Conservation (phyloP, 2,113 vertebrate species). For the Carollia perspicillata region DNA sequence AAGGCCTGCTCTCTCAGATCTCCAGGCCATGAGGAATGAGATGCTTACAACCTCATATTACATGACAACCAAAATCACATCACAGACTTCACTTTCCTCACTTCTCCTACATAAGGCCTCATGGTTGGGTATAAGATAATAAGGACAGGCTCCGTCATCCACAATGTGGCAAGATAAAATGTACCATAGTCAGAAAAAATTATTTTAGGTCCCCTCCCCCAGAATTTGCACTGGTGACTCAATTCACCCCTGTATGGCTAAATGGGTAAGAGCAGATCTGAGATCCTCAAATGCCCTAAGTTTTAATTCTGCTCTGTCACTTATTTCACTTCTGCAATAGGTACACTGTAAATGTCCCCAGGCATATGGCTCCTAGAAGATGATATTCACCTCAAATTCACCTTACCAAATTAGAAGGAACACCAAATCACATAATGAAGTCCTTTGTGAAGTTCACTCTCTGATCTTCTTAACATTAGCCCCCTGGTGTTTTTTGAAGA, state of each 20-base stretch:
- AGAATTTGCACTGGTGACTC: conserved; percentile 73
- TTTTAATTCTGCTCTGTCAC: conserved; percentile 26
- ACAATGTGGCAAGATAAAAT: conserved; percentile 71
- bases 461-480: background rate
- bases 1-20: conserved; percentile 51
- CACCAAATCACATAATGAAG: background rate
- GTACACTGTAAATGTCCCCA: background rate
- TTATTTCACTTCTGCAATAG: conserved; percentile 51
- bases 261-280: conserved; percentile 45
- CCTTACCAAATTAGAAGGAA: background rate
- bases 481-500: background rate
- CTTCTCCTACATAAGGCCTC: conserved; percentile 75
- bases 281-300: conserved; percentile 70
- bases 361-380: background rate
- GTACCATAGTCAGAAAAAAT: conserved; percentile 69
- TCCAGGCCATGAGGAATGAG: background rate
- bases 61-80: conserved; percentile 77
- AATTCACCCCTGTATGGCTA: conserved; percentile 64
- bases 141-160: conserved; percentile 74
- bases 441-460: background rate
- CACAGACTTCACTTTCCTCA: conserved; percentile 75
- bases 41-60: conserved; percentile 63
- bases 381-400: background rate
- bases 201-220: conserved; percentile 75
- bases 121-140: conserved; percentile 73